These are phyloP conservation scores for Parauchenoglanis punctatus DNA, from an alignment of 2,797 vertebrate species.

Conservation along the genomic window DNA sequence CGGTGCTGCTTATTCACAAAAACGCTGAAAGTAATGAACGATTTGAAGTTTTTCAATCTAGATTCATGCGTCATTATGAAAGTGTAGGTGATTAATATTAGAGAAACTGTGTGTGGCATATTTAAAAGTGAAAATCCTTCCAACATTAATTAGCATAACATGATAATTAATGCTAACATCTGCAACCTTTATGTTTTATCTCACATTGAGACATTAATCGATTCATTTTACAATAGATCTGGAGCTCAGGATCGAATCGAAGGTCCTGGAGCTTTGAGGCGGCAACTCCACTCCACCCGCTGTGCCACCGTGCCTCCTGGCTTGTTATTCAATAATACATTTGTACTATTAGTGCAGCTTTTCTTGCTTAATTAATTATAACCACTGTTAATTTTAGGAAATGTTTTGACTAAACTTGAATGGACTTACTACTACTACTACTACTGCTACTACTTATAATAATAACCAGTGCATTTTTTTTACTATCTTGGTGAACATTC, in stretches of 20 bases:
- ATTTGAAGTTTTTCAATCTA: background rate
- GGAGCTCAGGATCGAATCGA: background rate
- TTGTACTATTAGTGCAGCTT: background rate
- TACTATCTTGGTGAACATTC: background rate
- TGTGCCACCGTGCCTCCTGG: background rate
- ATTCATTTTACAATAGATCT: background rate
- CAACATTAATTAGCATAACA: background rate
- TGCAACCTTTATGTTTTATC: background rate
- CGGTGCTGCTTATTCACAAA: background rate
- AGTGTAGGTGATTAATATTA: background rate
- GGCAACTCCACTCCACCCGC: background rate
- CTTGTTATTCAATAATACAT: constrained; percentile 6
- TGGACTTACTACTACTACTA: background rate
- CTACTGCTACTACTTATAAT: background rate
- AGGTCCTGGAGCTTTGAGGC: background rate
- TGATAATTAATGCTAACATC: background rate
- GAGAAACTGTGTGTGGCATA: background rate
- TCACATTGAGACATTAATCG: background rate
- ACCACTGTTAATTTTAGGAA: background rate
- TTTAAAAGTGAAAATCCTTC: background rate
- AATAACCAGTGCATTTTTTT: background rate
- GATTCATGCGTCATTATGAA: background rate
- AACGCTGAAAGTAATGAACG: background rate
- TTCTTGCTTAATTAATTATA: background rate
- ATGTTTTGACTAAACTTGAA: background rate